Evolutionary conservation across 2,113 vertebrate genomes (phyloP).

Genomic region (Lagopus leucura): DNA sequence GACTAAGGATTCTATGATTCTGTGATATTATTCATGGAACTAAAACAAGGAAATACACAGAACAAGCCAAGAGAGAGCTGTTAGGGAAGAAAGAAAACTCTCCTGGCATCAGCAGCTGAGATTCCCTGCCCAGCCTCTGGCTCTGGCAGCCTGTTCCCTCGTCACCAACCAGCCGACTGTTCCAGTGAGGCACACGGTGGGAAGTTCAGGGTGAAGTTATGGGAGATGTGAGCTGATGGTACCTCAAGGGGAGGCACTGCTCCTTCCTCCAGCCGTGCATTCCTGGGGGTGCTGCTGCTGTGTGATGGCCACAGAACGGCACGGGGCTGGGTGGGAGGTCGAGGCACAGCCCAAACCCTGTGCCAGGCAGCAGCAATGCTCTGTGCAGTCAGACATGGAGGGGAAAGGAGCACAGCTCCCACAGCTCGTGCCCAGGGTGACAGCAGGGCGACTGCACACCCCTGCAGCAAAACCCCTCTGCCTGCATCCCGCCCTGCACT

Average conservation of each 20-base stretch:
- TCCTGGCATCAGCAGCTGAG: not conserved
- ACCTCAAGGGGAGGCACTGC: not conserved
- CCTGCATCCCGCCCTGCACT: not conserved
- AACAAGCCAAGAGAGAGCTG: not conserved
- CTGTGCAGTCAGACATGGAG: no score
- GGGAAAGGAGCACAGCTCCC: not conserved
- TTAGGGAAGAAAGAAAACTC: not conserved
- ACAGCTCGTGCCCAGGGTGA: rapidly evolving
- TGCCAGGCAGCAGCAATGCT: no score
- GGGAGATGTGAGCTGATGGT: not conserved
- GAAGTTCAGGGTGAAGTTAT: constrained; percentile 15
- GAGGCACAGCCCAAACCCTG: no score
- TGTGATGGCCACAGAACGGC: not conserved
- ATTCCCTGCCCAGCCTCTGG: not conserved
- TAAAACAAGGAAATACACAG: not conserved
- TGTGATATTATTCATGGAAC: not conserved
- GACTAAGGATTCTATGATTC: no score
- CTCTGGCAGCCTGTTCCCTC: not conserved
- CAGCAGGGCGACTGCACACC: not conserved
- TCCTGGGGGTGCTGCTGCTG: not conserved
- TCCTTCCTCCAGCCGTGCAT: not conserved
- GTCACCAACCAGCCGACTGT: not conserved
- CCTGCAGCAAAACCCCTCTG: not conserved
- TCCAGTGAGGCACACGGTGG: not conserved
- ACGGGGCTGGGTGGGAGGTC: not conserved